Evolutionary conservation across 2,797 vertebrate species (phyloP).

Genomic region (Hemibagrus guttatus): DNA sequence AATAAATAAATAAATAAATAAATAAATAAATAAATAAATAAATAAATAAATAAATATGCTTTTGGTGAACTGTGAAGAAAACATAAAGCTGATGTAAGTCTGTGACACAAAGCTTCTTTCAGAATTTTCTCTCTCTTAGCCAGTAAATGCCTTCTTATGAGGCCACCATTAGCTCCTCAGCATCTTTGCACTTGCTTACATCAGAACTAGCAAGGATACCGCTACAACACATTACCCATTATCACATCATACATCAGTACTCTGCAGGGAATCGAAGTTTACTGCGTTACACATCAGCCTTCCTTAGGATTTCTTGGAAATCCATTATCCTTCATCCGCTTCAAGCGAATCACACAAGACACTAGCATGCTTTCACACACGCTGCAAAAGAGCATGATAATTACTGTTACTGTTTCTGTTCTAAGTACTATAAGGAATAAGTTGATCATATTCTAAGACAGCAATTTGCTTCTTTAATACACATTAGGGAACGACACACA

Average conservation of each 20-base stretch:
- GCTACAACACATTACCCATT: background rate
- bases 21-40: too few species aligned
- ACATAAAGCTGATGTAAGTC: background rate
- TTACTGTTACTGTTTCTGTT: background rate
- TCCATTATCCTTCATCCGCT: conserved; percentile 1
- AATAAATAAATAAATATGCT: too few species aligned
- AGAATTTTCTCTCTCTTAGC: background rate
- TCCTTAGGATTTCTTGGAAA: conserved; percentile 6
- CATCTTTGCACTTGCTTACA: background rate
- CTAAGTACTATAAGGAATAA: background rate
- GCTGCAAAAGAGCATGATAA: conserved; percentile 1
- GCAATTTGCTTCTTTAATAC: background rate
- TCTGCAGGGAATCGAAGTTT: conserved; percentile 12
- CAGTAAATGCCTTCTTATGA: background rate
- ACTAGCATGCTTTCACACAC: background rate
- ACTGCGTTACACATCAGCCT: background rate
- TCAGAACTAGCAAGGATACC: background rate
- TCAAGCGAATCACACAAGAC: background rate
- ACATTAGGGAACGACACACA: background rate
- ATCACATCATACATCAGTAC: conserved; percentile 23
- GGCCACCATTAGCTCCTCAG: background rate
- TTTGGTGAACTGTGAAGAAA: too few species aligned
- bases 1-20: too few species aligned
- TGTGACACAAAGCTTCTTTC: background rate
- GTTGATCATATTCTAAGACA: background rate